These are phyloP conservation scores for Drosophila setifemur DNA, from an alignment of 1,140 invertebrate genomes.

Conservation along the genomic window DNA sequence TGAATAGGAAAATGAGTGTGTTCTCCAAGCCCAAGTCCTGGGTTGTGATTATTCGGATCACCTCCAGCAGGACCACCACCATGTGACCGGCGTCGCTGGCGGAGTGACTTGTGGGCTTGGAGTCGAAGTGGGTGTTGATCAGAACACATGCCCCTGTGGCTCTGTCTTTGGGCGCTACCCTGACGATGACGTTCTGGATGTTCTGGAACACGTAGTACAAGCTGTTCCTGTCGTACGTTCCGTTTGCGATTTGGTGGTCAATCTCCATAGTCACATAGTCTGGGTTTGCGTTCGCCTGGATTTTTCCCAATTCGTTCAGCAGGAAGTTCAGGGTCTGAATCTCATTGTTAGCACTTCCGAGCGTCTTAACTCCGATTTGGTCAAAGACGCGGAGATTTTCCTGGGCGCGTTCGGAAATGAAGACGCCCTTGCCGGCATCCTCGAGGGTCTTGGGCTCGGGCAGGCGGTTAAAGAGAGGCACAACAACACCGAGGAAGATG, in stretches of 20 bases:
- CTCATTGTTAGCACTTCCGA: constrained; percentile 87
- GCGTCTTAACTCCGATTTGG: constrained; percentile 86
- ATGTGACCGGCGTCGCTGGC: constrained; percentile 92
- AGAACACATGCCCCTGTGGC: constrained; percentile 86
- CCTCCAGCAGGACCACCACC: constrained; percentile 95
- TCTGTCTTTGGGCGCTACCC: constrained; percentile 84
- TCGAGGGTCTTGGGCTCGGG: constrained; percentile 48
- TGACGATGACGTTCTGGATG: constrained; percentile 90
- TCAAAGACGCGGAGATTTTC: constrained; percentile 86
- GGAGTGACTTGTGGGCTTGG: constrained; percentile 89
- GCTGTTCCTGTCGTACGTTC: constrained; percentile 89
- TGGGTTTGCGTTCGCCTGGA: constrained; percentile 22
- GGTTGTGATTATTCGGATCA: constrained; percentile 83
- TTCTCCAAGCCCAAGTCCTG: constrained; percentile 22
- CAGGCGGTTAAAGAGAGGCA: constrained; percentile 58
- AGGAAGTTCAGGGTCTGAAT: constrained; percentile 84
- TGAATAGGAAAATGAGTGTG: constrained; percentile 90
- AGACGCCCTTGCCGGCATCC: constrained; percentile 17
- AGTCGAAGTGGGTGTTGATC: constrained; percentile 97
- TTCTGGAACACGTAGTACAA: constrained; percentile 87
- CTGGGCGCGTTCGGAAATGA: constrained; percentile 64
- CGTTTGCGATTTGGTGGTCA: constrained; percentile 84
- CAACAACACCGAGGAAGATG: constrained; percentile 55
- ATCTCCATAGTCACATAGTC: constrained; percentile 60
- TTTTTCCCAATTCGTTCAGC: constrained; percentile 73